Evolutionary conservation across 2,797 vertebrate species (phyloP), one percentile per base, ranked within the genome.

Genomic region (Bufotes viridis): DNA sequence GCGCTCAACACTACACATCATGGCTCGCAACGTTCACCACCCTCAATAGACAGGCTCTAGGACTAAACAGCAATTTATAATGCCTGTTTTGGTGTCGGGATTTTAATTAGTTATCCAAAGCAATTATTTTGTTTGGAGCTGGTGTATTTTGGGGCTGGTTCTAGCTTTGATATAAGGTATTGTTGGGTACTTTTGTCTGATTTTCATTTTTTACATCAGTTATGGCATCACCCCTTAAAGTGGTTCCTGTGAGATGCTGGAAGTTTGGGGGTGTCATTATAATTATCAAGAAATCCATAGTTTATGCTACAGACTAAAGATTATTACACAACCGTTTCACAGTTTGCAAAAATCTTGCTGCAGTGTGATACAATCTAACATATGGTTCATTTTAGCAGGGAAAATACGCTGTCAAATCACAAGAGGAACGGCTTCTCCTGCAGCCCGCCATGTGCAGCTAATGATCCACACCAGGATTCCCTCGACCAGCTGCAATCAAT

Each of bases 401-500:
- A 57, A 70, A 57, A 83, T 83, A 70, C 57, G 15, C 65, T 18
- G 2, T 7, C n/a, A 26, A 6, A 1, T 61, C 17, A 55, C 34
- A 82, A 42, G 70, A 49, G 4, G 11, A n/a, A 2, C 74, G 20
- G 18, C 20, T 76, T n/a, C 29, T 76, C 49, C 42, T 0, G 72
- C 1, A 17, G 29, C 5, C 70, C 13, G 70, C 70, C 74, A 76
- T n/a, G 42, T 76, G 13, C 20, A 6, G 51, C 74, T 24, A 24
- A 78, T 78, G 74, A 55, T 24, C 49, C 72, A 14, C 72, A 75
- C 42, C 72, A 51, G 72, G 72, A 22, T 51, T 75, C 22, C 51
- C 75, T n/a, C 49, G 22, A 20, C 75, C 75, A 42, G 75, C 75
- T 24, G 24, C 51, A 78, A 78, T 78, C 74, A 24, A 53, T 55